These are phyloP conservation scores for Sus cebifrons DNA, from an alignment of 2,797 vertebrate genomes.

Conservation along the genomic window DNA sequence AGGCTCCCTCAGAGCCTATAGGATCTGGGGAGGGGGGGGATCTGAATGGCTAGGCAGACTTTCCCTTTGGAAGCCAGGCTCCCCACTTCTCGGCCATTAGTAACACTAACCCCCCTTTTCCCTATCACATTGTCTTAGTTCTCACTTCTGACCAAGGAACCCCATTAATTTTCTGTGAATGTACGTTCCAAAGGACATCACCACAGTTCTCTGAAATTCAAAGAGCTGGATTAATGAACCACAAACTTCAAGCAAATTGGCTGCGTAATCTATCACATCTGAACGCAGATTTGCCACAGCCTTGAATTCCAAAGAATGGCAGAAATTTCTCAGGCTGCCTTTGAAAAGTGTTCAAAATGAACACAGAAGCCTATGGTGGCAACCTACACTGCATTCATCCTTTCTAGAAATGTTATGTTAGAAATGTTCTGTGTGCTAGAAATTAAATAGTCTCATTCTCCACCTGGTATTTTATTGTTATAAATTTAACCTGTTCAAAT, in stretches of 20 bases:
- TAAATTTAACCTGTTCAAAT: constrained; percentile 82
- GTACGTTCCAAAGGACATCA: constrained; percentile 80
- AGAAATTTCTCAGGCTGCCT: constrained; percentile 78
- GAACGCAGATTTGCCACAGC: not conserved
- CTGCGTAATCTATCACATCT: constrained; percentile 72
- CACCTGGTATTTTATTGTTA: constrained; percentile 69
- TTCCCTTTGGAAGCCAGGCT: constrained; percentile 42
- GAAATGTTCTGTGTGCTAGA: not conserved
- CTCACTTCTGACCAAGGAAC: constrained; percentile 77
- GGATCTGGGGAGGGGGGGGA: not conserved
- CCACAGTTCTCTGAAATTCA: constrained; percentile 80
- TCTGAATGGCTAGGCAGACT: not conserved
- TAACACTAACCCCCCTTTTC: not conserved
- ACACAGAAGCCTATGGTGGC: not conserved
- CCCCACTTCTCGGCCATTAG: not conserved
- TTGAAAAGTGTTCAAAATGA: constrained; percentile 42
- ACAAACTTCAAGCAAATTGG: constrained; percentile 78
- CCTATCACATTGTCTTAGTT: constrained; percentile 12
- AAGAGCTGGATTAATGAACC: constrained; percentile 78
- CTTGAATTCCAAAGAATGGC: constrained; percentile 53
- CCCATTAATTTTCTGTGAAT: constrained; percentile 80
- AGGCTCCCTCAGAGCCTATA: not conserved
- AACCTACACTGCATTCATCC: not conserved
- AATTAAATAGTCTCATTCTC: constrained; percentile 47
- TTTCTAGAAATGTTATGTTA: not conserved